Conservation (phyloP, 2,113 vertebrate genomes). For the Caranx melampygus region DNA sequence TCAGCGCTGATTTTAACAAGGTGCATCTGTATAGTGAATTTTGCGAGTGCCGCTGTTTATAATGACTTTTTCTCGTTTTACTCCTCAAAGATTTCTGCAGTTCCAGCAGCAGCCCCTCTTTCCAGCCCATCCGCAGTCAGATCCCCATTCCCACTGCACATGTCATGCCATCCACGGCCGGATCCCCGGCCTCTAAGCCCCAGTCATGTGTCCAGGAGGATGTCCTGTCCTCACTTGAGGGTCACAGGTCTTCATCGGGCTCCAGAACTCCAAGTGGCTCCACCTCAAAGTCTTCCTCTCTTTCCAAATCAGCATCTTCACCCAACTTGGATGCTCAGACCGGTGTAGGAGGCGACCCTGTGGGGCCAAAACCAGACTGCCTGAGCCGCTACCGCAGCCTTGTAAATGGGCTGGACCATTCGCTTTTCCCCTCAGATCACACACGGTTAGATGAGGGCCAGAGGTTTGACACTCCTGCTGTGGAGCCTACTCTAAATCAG, state of each 20-base stretch:
- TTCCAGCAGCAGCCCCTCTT: slow-evolving; percentile 89
- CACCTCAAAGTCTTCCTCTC: slow-evolving; percentile 80
- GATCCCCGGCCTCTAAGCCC: slow-evolving; percentile 85
- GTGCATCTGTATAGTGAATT: slow-evolving; percentile 11
- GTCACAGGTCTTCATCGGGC: slow-evolving; percentile 68
- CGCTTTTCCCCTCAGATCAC: slow-evolving; percentile 87
- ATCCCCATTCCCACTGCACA: slow-evolving; percentile 96
- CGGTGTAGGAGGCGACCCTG: slow-evolving; percentile 44
- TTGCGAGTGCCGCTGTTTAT: neutral
- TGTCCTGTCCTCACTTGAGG: slow-evolving; percentile 58
- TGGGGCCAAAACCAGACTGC: slow-evolving; percentile 77
- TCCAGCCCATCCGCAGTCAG: slow-evolving; percentile 95
- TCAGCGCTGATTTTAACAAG: slow-evolving; percentile 42
- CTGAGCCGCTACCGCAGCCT: slow-evolving; percentile 85
- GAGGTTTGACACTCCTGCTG: slow-evolving; percentile 89
- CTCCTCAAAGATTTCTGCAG: slow-evolving; percentile 87
- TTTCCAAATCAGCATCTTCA: slow-evolving; percentile 84
- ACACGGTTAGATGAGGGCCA: slow-evolving; percentile 85
- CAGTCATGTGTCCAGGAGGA: slow-evolving; percentile 78
- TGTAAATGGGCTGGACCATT: slow-evolving; percentile 86
- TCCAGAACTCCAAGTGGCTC: slow-evolving; percentile 80
- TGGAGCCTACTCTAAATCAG: slow-evolving; percentile 93
- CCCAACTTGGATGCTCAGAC: slow-evolving; percentile 82
- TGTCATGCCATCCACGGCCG: slow-evolving; percentile 96
- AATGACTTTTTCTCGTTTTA: slow-evolving; percentile 27